Percentiles rank a stretch among this genome's conserved stretches.
These are phyloP conservation scores for Arenaria interpres DNA, from an alignment of 2,113 vertebrate genomes.

Conservation along the genomic window DNA sequence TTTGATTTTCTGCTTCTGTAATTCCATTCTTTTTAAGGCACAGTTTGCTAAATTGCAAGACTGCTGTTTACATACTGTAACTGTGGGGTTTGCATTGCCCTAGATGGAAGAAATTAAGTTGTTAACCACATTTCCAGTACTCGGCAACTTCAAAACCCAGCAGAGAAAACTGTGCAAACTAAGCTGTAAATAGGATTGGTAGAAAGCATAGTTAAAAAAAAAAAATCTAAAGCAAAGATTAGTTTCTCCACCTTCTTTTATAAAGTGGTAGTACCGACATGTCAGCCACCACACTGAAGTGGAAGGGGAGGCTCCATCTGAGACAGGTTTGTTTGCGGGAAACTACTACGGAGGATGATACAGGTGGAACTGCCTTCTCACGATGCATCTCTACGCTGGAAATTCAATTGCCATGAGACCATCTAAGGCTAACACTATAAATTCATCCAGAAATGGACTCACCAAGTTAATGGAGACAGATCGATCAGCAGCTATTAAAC, in stretches of 20 bases:
- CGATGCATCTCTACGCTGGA: accelerated
- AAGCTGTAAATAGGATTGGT: neutral
- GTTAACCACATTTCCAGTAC: neutral
- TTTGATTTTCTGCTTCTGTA: neutral
- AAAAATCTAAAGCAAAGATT: neutral
- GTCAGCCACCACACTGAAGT: neutral
- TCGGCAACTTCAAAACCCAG: neutral
- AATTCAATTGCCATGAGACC: neutral
- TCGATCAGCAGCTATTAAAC: neutral
- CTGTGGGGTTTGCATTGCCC: neutral
- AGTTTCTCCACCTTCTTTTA: neutral
- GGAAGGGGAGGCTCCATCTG: neutral
- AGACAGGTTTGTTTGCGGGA: neutral
- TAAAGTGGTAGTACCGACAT: neutral
- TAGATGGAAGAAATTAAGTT: neutral
- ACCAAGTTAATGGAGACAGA: neutral
- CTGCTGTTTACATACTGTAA: neutral
- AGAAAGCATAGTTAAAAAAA: neutral
- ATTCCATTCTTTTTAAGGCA: neutral
- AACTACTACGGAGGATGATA: neutral
- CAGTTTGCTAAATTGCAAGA: neutral
- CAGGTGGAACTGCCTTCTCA: neutral
- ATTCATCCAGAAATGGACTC: neutral
- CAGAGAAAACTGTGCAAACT: neutral
- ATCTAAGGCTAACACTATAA: neutral